Conservation (phyloP, 2,113 vertebrate species). For the Hemicordylus capensis region DNA sequence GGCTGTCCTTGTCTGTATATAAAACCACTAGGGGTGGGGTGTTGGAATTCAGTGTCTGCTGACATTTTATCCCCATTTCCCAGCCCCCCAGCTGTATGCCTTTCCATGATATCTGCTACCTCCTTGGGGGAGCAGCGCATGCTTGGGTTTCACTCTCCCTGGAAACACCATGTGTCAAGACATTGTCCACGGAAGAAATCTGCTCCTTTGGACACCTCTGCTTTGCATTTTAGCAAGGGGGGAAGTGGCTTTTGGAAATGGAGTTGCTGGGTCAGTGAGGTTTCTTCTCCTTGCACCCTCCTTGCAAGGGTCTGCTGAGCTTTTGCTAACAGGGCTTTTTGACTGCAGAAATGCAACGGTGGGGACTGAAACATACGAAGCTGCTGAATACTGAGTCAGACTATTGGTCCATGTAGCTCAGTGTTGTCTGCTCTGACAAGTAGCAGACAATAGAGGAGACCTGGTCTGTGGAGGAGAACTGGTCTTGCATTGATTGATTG, state of each 20-base stretch:
- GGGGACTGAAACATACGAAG: too few relatives aligned
- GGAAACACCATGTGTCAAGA: constrained; percentile 3
- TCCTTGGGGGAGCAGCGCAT: constrained; percentile 32
- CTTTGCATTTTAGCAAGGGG: constrained; percentile 10
- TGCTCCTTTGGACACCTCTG: not conserved
- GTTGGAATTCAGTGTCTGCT: constrained; percentile 53
- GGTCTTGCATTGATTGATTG: too few relatives aligned
- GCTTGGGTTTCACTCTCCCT: constrained; percentile 68
- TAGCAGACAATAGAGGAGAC: too few relatives aligned
- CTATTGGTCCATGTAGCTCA: too few relatives aligned
- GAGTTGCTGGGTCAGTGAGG: constrained; percentile 24
- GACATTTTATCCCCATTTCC: constrained; percentile 44
- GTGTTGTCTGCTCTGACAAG: too few relatives aligned
- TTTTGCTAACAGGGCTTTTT: not conserved
- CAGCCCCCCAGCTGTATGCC: constrained; percentile 32
- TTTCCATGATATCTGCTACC: constrained; percentile 40
- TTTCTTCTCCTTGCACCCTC: not conserved
- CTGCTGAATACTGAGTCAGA: too few relatives aligned
- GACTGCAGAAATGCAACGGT: not conserved
- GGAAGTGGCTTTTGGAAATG: not conserved
- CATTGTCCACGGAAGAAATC: not conserved
- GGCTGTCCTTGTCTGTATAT: constrained; percentile 35
- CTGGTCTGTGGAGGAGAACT: too few relatives aligned
- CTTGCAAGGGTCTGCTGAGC: not conserved
- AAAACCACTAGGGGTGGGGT: not conserved